phyloP scores from a whole-genome alignment of 2,888 invertebrate species.

The Therioaphis trifolii region DNA sequence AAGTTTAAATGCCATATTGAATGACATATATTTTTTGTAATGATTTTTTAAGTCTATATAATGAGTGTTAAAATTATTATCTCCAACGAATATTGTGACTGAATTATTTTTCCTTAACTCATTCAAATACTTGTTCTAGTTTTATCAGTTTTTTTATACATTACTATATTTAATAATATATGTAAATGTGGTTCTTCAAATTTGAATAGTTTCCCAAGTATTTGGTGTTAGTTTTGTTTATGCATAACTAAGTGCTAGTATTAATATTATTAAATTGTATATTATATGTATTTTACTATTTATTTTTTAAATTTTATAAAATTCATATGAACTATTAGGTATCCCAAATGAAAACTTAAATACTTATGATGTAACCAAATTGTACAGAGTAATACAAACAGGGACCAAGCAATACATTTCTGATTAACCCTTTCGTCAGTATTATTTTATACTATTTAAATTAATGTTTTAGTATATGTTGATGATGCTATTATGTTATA shows the following conservation, averaged over 20 bases:
- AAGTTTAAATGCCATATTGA: constrained; percentile 22
- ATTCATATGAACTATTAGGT: not conserved
- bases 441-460: constrained; percentile 14
- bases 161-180: constrained; percentile 16
- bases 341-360: not conserved
- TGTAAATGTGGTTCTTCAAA: constrained; percentile 21
- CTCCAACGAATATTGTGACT: constrained; percentile 29
- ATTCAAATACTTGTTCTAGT: not conserved
- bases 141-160: constrained; percentile 10
- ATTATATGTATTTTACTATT: constrained; percentile 16
- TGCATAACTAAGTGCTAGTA: not conserved
- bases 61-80: not conserved
- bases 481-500: not conserved
- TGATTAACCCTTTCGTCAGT: constrained; percentile 1
- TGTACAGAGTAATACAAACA: not conserved
- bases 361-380: not conserved
- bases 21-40: not conserved
- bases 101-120: constrained; percentile 21
- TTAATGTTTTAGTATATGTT: not conserved
- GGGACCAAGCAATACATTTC: constrained; percentile 28
- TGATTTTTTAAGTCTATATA: not conserved
- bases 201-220: not conserved
- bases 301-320: constrained; percentile 18
- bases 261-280: constrained; percentile 1
- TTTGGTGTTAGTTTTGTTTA: not conserved